Evolutionary conservation across 2,888 invertebrate genomes (phyloP).

Genomic region (Enchytraeus crypticus): DNA sequence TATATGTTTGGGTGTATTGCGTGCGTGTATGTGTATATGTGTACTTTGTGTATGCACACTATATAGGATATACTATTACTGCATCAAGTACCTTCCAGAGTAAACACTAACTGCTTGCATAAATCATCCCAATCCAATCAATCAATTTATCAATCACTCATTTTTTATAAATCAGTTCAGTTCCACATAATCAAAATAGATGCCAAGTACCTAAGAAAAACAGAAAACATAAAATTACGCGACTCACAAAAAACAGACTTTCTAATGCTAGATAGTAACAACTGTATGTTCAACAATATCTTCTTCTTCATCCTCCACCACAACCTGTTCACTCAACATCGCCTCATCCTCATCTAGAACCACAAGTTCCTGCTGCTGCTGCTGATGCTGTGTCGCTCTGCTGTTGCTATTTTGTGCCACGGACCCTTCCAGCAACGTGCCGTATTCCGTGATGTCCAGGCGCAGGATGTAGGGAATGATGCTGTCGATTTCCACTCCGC

Average conservation of each 20-base stretch:
- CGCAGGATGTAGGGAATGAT: conserved; percentile 83
- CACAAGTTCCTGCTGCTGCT: not conserved
- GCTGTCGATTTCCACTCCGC: conserved; percentile 79
- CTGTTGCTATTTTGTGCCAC: not conserved
- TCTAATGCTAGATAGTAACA: not conserved
- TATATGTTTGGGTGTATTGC: not conserved
- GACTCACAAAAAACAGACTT: not conserved
- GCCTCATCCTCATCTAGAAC: not conserved
- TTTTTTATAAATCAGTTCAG: too few relatives aligned
- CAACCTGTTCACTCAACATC: not conserved
- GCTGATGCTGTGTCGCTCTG: not conserved
- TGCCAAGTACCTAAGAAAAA: too few relatives aligned
- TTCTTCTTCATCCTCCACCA: too few relatives aligned
- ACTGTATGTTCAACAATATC: too few relatives aligned
- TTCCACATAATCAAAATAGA: too few relatives aligned
- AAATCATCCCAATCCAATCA: too few relatives aligned
- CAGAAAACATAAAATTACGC: too few relatives aligned
- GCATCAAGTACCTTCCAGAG: too few relatives aligned
- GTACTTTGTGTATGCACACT: not conserved
- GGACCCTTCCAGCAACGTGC: not conserved
- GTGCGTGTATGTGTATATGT: not conserved
- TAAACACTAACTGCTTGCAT: too few relatives aligned
- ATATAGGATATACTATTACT: not conserved
- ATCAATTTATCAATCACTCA: too few relatives aligned
- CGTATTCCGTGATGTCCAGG: conserved; percentile 51